A percentile compares a stretch with the other conserved stretches of the same genome.
phyloP scores from a whole-genome alignment of 1,140 invertebrate genomes.

The Eciton burchellii region DNA sequence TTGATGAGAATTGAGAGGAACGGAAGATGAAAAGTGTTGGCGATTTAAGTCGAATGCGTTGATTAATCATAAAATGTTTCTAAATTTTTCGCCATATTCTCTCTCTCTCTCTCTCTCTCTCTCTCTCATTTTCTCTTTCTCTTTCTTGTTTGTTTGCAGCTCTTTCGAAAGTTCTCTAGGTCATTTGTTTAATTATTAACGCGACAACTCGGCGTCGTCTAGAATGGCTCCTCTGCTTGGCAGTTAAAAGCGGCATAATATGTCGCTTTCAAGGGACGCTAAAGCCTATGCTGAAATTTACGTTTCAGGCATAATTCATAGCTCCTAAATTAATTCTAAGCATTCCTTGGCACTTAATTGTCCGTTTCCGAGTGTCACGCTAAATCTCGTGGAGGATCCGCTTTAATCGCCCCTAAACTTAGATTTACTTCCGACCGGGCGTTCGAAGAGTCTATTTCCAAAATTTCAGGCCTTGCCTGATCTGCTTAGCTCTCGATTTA shows the following conservation, averaged over 20 bases:
- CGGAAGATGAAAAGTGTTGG: not conserved
- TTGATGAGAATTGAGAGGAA: too few relatives aligned
- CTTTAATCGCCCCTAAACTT: too few relatives aligned
- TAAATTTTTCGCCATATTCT: too few relatives aligned
- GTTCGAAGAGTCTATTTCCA: too few relatives aligned
- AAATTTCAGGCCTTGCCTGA: too few relatives aligned
- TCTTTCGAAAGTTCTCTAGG: not conserved
- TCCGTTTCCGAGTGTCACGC: too few relatives aligned
- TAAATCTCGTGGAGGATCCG: too few relatives aligned
- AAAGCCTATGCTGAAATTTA: not conserved
- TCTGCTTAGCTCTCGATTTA: too few relatives aligned
- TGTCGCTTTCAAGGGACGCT: not conserved
- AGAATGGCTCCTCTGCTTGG: not conserved
- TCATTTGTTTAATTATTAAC: conserved; percentile 12
- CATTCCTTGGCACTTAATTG: not conserved
- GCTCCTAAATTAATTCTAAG: not conserved
- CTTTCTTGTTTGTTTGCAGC: not conserved
- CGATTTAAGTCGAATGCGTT: conserved; percentile 26
- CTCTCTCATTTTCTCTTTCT: too few relatives aligned
- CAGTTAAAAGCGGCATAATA: conserved; percentile 13
- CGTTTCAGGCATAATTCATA: not conserved
- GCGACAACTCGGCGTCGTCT: not conserved
- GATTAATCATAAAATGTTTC: not conserved
- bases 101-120: too few relatives aligned
- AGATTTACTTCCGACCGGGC: too few relatives aligned